Base-by-base conservation (phyloP, 2,797 vertebrate genomes). In the Rhinoraja longicauda region DNA sequence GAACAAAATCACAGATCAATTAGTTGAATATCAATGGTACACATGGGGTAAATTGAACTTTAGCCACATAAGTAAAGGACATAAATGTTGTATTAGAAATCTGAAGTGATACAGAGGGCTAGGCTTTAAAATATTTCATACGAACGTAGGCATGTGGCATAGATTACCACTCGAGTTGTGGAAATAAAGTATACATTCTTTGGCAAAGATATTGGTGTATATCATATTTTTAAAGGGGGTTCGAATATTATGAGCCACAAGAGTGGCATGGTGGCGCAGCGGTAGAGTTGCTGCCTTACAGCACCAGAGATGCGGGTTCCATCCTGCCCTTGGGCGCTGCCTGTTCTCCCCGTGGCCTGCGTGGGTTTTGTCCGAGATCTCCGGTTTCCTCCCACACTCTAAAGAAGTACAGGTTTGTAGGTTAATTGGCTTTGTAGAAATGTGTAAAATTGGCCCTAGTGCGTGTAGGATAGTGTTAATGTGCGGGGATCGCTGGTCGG, bases 1-100 rank as follows among this genome's bases (percentile, higher is more conserved):
- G n/a, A 67, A 67, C 59, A 15, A 88, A 88, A 88, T 88, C 84
- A 67, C 84, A 67, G n/a, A 67, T 88, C n/a, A 88, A 67, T 88
- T 88, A 67, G 62, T 67, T 64, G 8, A 67, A 88, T 67, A 32
- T 36, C 62, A 67, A 88, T 67, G 36, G n/a, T 67, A 64, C 59
- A 67, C 29, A 64, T 32, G 84, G n/a, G n/a, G 29, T 88, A 64
- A 32, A 67, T 67, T 67, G 84, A 88, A 88, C n/a, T 10, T 36
- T 73, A 26, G 90, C 39, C 39, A 73, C 45, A 29, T 72, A 3
- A 91, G 45, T 72, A 72, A 45, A 45, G 67, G 21, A 73, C 19
- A 39, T 73, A 73, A 86, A 45, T 45, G 36, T 73, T 10, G 32
- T 72, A 75, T 75, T 29, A 75, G 15, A 21, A 92, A 92, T 72